These are phyloP conservation scores for Eristalinus sepulchralis DNA, from an alignment of 2,888 invertebrate genomes.

Conservation along the genomic window DNA sequence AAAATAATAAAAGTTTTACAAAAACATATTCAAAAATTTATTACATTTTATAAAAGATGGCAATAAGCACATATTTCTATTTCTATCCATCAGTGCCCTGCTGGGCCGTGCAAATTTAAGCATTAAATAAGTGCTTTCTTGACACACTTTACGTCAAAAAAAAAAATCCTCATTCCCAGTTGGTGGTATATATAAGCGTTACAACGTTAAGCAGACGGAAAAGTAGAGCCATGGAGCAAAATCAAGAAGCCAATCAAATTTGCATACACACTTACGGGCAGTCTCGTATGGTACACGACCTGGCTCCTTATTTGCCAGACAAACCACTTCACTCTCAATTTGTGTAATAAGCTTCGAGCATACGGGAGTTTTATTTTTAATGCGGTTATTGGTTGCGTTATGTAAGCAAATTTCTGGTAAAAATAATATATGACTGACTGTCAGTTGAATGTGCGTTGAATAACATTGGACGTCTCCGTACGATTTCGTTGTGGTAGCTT, in stretches of 20 bases:
- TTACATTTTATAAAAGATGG: no score
- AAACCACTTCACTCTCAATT: not conserved
- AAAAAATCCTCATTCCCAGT: not conserved
- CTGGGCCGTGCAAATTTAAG: no score
- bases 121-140: not conserved
- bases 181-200: not conserved
- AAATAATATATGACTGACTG: not conserved
- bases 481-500: not conserved
- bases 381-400: not conserved
- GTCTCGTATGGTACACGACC: not conserved
- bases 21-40: no score
- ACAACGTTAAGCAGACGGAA: not conserved
- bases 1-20: no score
- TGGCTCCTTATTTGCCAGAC: not conserved
- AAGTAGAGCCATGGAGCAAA: not conserved
- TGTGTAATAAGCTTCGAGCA: not conserved
- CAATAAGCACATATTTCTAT: no score
- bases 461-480: not conserved
- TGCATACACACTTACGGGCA: not conserved
- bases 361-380: slow-evolving; percentile 2
- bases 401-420: slow-evolving; percentile 15
- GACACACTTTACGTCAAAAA: not conserved
- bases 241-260: not conserved
- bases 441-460: not conserved
- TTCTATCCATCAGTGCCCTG: no score